Evolutionary conservation across 2,797 vertebrate genomes (phyloP).

Genomic region (Macropodus opercularis): DNA sequence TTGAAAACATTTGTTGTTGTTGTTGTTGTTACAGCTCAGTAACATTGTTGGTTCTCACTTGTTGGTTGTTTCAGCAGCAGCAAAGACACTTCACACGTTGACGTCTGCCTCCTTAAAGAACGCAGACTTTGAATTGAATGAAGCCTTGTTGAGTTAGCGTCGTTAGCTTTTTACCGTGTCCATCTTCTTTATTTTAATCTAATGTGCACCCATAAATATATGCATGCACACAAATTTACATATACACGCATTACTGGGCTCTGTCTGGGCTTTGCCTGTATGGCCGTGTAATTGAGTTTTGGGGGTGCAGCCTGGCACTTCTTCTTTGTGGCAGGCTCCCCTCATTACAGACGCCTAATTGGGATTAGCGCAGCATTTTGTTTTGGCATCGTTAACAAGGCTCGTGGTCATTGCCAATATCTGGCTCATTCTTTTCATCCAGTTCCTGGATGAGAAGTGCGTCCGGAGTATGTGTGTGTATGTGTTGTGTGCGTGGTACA

Average conservation of each 20-base stretch:
- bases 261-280: constrained; percentile 51
- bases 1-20: too few species aligned
- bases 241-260: constrained; percentile 41
- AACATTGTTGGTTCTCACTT: constrained; percentile 30
- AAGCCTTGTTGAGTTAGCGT: constrained; percentile 28
- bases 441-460: constrained; percentile 40
- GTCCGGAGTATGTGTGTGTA: neutral
- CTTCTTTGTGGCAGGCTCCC: constrained; percentile 52
- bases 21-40: too few species aligned
- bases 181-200: constrained; percentile 24
- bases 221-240: constrained; percentile 16
- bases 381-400: constrained; percentile 64
- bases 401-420: constrained; percentile 65
- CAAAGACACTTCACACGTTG: constrained; percentile 20
- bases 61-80: constrained; percentile 28
- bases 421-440: constrained; percentile 34
- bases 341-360: constrained; percentile 77
- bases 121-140: constrained; percentile 55
- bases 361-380: constrained; percentile 75
- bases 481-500: neutral
- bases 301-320: constrained; percentile 57
- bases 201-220: constrained; percentile 7
- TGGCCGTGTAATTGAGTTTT: constrained; percentile 73
- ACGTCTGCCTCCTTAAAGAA: constrained; percentile 23
- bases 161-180: constrained; percentile 27